Conservation (phyloP, 2,113 vertebrate genomes). For the Rissa tridactyla region DNA sequence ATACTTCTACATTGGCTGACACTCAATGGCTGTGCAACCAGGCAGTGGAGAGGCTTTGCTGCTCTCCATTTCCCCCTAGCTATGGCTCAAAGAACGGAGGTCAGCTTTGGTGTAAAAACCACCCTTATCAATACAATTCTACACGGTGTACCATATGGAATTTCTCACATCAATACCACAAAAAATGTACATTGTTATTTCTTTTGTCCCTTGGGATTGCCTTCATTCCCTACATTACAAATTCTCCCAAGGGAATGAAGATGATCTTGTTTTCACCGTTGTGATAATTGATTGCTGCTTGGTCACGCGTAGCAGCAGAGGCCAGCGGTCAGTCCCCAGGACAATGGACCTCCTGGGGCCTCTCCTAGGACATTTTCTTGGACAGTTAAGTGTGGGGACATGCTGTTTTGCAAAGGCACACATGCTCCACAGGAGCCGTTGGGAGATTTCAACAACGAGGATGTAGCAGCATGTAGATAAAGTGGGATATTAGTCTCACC, state of each 20-base stretch:
- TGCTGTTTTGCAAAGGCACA: background rate
- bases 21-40: background rate
- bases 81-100: background rate
- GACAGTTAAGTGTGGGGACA: background rate
- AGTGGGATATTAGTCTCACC: background rate
- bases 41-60: background rate
- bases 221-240: background rate
- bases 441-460: background rate
- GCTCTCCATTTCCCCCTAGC: background rate
- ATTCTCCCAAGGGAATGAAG: background rate
- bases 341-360: background rate
- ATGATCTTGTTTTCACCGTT: background rate
- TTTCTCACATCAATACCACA: background rate
- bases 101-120: background rate
- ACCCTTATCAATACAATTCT: accelerated
- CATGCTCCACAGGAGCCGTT: accelerated
- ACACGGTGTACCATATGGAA: accelerated
- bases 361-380: background rate
- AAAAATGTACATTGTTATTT: background rate
- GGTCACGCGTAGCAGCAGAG: background rate
- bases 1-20: background rate
- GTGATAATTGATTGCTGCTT: background rate
- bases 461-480: background rate
- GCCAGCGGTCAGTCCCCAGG: background rate
- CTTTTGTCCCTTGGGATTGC: background rate